Conservation (phyloP, 2,888 invertebrate species). For the Orthonychiurus folsomi region DNA sequence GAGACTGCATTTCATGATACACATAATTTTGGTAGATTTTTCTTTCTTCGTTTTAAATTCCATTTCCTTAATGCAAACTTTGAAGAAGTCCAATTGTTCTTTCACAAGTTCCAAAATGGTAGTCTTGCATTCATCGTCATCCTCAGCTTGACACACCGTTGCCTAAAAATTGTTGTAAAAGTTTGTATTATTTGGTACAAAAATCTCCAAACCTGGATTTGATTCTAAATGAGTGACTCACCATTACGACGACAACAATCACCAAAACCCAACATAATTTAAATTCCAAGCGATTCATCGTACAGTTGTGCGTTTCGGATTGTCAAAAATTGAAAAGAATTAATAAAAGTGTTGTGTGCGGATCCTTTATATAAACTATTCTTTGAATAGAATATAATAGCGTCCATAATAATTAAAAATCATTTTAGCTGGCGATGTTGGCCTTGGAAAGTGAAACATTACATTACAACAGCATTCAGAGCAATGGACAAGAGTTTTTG, state of each 20-base stretch:
- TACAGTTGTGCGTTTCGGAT: not conserved
- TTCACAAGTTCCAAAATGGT: not conserved
- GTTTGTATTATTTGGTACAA: not conserved
- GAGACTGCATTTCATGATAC: not conserved
- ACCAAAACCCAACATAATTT: not conserved
- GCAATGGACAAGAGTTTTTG: too few species aligned
- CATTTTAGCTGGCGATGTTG: too few species aligned
- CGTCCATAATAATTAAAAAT: too few species aligned
- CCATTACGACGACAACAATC: not conserved
- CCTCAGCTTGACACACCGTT: not conserved
- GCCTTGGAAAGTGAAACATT: too few species aligned
- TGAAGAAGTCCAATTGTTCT: not conserved
- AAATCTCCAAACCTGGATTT: not conserved
- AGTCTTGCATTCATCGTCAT: not conserved
- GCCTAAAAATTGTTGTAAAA: not conserved
- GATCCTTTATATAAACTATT: too few species aligned
- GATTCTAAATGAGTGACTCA: not conserved
- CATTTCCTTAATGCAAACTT: slow-evolving; percentile 3
- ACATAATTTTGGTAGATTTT: slow-evolving; percentile 3
- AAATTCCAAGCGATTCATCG: not conserved
- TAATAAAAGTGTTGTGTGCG: too few species aligned
- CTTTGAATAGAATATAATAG: too few species aligned
- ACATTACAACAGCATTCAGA: too few species aligned
- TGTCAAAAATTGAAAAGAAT: not conserved
- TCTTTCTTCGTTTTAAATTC: not conserved